A percentile compares a stretch with the other conserved stretches of the same genome.
Conservation (phyloP, 2,888 invertebrate species). For the Eulithis testata region DNA sequence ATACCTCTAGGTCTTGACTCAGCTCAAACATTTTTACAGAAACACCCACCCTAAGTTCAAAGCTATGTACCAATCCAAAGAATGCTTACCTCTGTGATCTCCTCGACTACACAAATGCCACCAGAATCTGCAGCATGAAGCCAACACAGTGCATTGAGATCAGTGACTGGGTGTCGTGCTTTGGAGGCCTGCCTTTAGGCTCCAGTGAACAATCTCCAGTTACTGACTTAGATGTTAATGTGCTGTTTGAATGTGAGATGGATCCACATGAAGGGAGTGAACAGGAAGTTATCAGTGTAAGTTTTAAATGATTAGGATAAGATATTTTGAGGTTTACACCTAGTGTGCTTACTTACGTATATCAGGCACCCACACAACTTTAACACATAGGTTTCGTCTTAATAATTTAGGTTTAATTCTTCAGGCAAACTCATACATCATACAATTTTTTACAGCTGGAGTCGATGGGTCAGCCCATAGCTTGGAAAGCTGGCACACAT, state of each 20-base stretch:
- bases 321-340: not conserved
- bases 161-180: slow-evolving; percentile 76
- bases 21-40: slow-evolving; percentile 58
- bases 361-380: too few species aligned
- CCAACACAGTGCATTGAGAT: slow-evolving; percentile 77
- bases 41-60: slow-evolving; percentile 81
- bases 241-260: slow-evolving; percentile 79
- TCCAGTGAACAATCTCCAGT: slow-evolving; percentile 62
- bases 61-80: slow-evolving; percentile 81
- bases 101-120: slow-evolving; percentile 76
- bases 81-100: slow-evolving; percentile 87
- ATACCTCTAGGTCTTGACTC: not conserved
- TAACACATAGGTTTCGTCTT: too few species aligned
- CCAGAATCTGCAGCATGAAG: slow-evolving; percentile 79
- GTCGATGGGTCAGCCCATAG: slow-evolving; percentile 90
- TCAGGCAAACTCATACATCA: too few species aligned
- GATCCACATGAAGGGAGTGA: slow-evolving; percentile 66
- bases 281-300: slow-evolving; percentile 66
- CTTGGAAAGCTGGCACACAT: slow-evolving; percentile 91
- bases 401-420: too few species aligned
- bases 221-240: slow-evolving; percentile 71
- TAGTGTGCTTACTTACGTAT: not conserved
- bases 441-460: slow-evolving; percentile 85
- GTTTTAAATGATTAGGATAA: slow-evolving; percentile 13
- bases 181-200: slow-evolving; percentile 72